Conservation (phyloP, 1,140 invertebrate genomes). For the Thalassaphorura encarpata region DNA sequence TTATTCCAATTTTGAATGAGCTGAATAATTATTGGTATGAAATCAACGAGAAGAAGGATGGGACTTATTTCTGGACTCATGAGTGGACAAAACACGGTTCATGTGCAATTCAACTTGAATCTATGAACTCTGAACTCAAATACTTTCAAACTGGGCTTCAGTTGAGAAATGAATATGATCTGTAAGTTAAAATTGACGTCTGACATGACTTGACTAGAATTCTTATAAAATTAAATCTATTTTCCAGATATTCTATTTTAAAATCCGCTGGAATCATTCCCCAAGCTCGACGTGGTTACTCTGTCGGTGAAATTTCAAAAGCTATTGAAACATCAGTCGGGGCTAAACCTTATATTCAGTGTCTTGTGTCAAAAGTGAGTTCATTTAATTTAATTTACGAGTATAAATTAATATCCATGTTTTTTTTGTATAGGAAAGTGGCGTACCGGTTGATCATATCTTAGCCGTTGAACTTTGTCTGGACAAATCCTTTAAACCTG, state of each 20-base stretch:
- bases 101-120: conserved; percentile 22
- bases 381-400: background rate
- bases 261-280: conserved; percentile 21
- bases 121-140: conserved; percentile 20
- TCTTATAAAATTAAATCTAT: background rate
- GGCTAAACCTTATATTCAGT: conserved; percentile 21
- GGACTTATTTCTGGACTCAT: conserved; percentile 27
- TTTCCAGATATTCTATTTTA: conserved; percentile 23
- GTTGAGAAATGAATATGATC: conserved; percentile 24
- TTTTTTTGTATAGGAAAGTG: conserved; percentile 5
- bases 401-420: background rate
- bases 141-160: conserved; percentile 25
- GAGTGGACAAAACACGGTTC: conserved; percentile 31
- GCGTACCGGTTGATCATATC: conserved; percentile 10
- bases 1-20: conserved; percentile 15
- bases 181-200: conserved; percentile 17
- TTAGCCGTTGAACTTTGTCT: conserved; percentile 29
- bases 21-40: conserved; percentile 30
- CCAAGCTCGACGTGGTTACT: conserved; percentile 17
- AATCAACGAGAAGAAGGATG: conserved; percentile 19
- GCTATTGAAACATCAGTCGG: conserved; percentile 13
- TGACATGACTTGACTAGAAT: background rate
- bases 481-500: conserved; percentile 11
- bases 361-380: conserved; percentile 14
- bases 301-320: conserved; percentile 2